These are phyloP conservation scores for Nansenia antarctica DNA, from an alignment of 2,113 vertebrate genomes.

Conservation along the genomic window DNA sequence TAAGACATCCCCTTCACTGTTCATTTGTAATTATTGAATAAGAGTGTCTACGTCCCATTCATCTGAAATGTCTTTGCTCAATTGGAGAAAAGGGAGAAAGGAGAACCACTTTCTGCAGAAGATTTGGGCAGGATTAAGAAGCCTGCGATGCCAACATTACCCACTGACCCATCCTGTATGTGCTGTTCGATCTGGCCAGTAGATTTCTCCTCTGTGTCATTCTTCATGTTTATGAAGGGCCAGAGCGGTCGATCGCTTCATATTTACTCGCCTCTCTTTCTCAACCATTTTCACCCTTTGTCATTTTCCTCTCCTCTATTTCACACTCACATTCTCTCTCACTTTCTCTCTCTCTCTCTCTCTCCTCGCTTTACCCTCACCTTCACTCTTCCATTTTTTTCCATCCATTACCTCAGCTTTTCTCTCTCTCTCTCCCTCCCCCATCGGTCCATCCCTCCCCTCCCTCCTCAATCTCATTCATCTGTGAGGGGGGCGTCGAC, in stretches of 20 bases:
- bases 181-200: not conserved
- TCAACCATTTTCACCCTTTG: not conserved
- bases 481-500: slow-evolving; percentile 13
- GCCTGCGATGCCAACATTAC: not conserved
- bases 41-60: slow-evolving; percentile 37
- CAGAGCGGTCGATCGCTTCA: not conserved
- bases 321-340: not conserved
- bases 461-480: slow-evolving; percentile 15
- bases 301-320: not conserved
- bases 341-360: not conserved
- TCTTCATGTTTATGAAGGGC: slow-evolving; percentile 13
- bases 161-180: not conserved
- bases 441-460: not conserved
- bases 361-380: not conserved
- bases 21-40: slow-evolving; percentile 52
- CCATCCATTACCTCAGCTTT: not conserved
- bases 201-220: slow-evolving; percentile 6
- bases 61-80: slow-evolving; percentile 16
- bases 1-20: slow-evolving; percentile 49
- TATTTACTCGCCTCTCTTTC: not conserved
- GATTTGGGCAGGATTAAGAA: not conserved
- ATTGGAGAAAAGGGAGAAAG: too few relatives aligned
- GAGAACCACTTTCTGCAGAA: not conserved
- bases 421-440: not conserved
- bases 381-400: not conserved